phyloP scores from a whole-genome alignment of 2,888 invertebrate genomes.

The Ichneumon xanthorius region DNA sequence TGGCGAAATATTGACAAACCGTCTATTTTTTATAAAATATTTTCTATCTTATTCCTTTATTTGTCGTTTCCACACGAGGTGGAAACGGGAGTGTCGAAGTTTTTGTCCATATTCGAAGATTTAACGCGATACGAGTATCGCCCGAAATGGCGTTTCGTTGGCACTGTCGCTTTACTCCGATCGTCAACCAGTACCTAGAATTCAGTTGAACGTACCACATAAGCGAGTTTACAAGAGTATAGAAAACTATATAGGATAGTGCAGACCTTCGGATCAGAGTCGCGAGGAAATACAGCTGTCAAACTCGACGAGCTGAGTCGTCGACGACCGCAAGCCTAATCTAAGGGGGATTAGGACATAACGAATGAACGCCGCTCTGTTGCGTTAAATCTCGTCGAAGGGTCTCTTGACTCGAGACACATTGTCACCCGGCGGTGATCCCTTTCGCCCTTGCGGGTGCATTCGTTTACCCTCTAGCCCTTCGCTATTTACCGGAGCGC shows the following conservation, averaged over 20 bases:
- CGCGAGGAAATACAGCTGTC: constrained; percentile 62
- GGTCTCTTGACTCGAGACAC: constrained; percentile 81
- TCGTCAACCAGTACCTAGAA: constrained; percentile 8
- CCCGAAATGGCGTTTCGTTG: constrained; percentile 33
- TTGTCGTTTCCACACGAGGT: neutral
- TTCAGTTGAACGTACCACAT: neutral
- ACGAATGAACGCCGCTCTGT: constrained; percentile 51
- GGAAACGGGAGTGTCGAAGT: constrained; percentile 21
- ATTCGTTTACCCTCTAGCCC: constrained; percentile 28
- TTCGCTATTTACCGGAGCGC: constrained; percentile 59
- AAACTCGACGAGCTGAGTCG: constrained; percentile 46
- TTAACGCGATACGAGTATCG: neutral
- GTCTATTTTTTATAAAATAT: neutral
- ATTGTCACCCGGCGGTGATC: constrained; percentile 75
- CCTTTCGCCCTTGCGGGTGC: constrained; percentile 66
- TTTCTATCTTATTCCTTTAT: constrained; percentile 1
- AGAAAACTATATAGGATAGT: neutral
- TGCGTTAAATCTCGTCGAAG: constrained; percentile 70
- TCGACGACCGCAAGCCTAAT: constrained; percentile 60
- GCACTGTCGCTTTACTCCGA: constrained; percentile 8
- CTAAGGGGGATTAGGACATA: constrained; percentile 51
- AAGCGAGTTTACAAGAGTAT: neutral
- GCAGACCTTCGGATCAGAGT: constrained; percentile 1
- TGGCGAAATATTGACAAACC: constrained; percentile 40
- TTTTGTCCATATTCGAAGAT: constrained; percentile 33